Evolutionary conservation across 2,888 invertebrate genomes (phyloP).

Genomic region (Campoplex nolae): DNA sequence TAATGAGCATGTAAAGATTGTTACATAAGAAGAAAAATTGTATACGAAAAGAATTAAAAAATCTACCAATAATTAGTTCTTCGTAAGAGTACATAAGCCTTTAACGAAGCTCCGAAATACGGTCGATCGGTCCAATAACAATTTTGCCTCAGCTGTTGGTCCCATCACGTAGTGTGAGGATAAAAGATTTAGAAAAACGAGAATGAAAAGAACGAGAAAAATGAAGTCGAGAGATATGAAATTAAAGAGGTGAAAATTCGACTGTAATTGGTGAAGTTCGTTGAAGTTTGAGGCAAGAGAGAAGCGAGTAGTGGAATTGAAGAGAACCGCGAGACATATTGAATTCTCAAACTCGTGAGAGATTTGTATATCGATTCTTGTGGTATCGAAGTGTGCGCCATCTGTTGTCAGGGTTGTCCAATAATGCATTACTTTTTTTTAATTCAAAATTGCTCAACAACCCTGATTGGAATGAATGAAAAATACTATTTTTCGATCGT

Average conservation of each 20-base stretch:
- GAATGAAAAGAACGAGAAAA: neutral
- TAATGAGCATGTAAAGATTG: neutral
- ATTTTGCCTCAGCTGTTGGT: slow-evolving; percentile 23
- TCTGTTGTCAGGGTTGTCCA: neutral
- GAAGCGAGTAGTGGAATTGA: slow-evolving; percentile 1
- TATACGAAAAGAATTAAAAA: neutral
- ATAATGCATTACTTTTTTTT: too few species aligned
- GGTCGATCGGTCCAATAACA: slow-evolving; percentile 1
- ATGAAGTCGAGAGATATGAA: neutral
- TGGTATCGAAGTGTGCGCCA: neutral
- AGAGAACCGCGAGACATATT: neutral
- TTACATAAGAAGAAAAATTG: neutral
- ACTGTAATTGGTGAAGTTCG: neutral
- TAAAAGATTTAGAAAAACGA: neutral
- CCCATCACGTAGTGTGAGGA: slow-evolving; percentile 20
- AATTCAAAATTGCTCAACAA: too few species aligned
- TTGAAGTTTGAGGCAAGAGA: neutral
- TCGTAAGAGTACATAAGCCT: slow-evolving; percentile 20
- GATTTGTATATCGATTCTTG: neutral
- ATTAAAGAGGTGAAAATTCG: neutral
- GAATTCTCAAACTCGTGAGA: neutral
- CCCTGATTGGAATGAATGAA: neutral
- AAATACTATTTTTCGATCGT: neutral
- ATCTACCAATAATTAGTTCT: neutral
- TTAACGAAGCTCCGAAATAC: slow-evolving; percentile 16